Percentiles rank a stretch among this genome's conserved stretches.
These are phyloP conservation scores for Philotrypesis tridentata DNA, from an alignment of 1,140 invertebrate genomes.

Conservation along the genomic window DNA sequence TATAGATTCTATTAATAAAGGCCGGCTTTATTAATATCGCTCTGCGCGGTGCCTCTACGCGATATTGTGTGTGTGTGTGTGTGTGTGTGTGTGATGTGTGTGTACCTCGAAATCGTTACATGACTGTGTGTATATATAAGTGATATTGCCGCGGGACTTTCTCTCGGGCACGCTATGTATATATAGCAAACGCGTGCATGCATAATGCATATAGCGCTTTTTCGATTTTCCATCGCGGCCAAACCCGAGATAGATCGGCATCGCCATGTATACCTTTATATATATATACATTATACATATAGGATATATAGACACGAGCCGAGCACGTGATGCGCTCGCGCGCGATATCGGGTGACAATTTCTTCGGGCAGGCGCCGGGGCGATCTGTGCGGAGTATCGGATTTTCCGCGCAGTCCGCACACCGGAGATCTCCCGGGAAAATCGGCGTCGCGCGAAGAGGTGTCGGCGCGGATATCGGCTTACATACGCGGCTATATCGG, in stretches of 20 bases:
- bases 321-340: conserved; percentile 13
- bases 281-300: background rate
- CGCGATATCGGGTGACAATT: too few relatives aligned
- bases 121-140: too few relatives aligned
- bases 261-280: background rate
- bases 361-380: background rate
- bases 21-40: background rate
- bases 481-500: too few relatives aligned
- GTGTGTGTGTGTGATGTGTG: too few relatives aligned
- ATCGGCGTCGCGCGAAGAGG: background rate
- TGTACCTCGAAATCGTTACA: conserved; percentile 14
- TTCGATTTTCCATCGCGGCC: background rate
- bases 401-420: background rate
- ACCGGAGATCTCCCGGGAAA: too few relatives aligned
- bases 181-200: too few relatives aligned
- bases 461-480: too few relatives aligned
- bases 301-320: background rate
- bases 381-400: background rate
- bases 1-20: background rate
- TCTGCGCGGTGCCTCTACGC: background rate
- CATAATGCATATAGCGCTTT: too few relatives aligned
- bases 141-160: background rate
- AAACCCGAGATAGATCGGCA: background rate
- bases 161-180: too few relatives aligned
- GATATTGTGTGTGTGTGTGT: too few relatives aligned